phyloP scores from a whole-genome alignment of 2,888 invertebrate species.

The Xanthorhoe designata region DNA sequence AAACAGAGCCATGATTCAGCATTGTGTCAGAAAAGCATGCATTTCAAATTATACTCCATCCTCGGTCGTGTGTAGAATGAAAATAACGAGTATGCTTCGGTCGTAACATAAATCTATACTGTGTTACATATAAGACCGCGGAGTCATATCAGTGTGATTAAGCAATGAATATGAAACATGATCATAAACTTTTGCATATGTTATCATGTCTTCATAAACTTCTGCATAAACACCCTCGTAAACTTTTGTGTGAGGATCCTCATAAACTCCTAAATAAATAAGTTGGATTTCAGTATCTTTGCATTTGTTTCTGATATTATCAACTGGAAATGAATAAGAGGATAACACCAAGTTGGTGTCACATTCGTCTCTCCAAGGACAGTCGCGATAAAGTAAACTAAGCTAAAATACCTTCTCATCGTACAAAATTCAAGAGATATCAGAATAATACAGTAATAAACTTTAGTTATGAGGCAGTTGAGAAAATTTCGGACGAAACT shows the following conservation, averaged over 20 bases:
- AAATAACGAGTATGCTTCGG: neutral
- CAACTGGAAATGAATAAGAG: neutral
- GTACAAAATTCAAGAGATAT: conserved; percentile 14
- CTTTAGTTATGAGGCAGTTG: conserved; percentile 14
- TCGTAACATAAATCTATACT: neutral
- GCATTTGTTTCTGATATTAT: neutral
- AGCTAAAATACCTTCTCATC: conserved; percentile 5
- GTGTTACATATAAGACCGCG: neutral
- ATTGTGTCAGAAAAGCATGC: neutral
- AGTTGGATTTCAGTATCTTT: neutral
- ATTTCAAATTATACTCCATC: neutral
- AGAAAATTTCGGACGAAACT: conserved; percentile 9
- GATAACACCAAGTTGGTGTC: neutral
- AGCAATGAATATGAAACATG: neutral
- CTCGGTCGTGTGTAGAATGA: neutral
- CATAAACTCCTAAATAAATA: neutral
- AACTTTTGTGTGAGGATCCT: neutral
- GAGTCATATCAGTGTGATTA: neutral
- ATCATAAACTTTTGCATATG: conserved; percentile 1
- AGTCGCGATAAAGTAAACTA: conserved; percentile 2
- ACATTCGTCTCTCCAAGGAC: neutral
- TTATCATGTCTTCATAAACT: conserved; percentile 2
- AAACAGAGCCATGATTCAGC: neutral
- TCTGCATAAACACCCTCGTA: neutral
- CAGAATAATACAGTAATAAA: conserved; percentile 20